These are phyloP conservation scores for Ferrisia virgata DNA, from an alignment of 2,888 invertebrate genomes.

Conservation along the genomic window DNA sequence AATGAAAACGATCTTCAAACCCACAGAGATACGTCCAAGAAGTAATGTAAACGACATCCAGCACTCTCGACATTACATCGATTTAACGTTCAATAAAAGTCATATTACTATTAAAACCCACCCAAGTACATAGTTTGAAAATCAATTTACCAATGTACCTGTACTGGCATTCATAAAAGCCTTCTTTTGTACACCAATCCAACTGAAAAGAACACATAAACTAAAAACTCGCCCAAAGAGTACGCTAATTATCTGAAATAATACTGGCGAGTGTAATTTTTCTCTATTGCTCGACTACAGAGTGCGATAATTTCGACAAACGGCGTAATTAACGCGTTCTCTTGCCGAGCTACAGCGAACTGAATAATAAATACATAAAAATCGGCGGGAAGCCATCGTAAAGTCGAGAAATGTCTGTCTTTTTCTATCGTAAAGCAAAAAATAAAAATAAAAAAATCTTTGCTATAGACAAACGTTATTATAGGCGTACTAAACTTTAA, in stretches of 20 bases:
- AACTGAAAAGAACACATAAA: no score
- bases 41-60: no score
- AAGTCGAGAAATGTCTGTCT: slow-evolving; percentile 17
- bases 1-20: neutral
- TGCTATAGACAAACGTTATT: neutral
- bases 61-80: neutral
- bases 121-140: neutral
- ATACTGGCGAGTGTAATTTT: neutral
- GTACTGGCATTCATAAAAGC: no score
- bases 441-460: neutral
- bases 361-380: slow-evolving; percentile 38
- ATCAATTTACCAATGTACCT: no score
- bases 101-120: neutral
- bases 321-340: neutral
- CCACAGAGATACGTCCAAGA: no score
- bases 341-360: neutral
- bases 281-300: neutral
- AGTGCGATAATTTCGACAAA: neutral
- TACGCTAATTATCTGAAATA: no score
- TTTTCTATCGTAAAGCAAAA: slow-evolving; percentile 37
- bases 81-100: neutral
- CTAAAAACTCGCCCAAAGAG: no score
- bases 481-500: slow-evolving; percentile 16
- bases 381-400: slow-evolving; percentile 41
- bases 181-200: no score